These are phyloP conservation scores for Mesoclemmys tuberculata DNA, from an alignment of 2,113 vertebrate species.

Conservation along the genomic window DNA sequence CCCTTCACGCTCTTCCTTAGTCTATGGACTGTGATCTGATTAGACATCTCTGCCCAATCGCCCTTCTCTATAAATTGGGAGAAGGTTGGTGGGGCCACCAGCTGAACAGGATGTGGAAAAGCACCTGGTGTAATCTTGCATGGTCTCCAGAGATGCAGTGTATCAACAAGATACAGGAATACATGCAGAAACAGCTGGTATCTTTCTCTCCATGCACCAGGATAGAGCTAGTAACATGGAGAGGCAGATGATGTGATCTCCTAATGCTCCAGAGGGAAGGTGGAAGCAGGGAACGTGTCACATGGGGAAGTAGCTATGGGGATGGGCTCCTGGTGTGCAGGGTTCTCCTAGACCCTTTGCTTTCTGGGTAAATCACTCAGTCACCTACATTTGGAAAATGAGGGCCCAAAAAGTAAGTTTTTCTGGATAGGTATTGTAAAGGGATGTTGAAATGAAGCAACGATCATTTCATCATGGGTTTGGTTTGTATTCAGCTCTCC, in stretches of 20 bases:
- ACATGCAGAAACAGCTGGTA: not conserved
- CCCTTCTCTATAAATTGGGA: not conserved
- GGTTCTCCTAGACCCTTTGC: not conserved
- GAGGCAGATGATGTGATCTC: not conserved
- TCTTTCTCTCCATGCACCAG: not conserved
- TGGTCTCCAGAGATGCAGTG: not conserved
- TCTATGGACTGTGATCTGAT: no score
- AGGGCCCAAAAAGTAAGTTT: not conserved
- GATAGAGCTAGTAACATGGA: not conserved
- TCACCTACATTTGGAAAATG: not conserved
- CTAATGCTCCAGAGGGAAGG: not conserved
- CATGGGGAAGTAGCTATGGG: not conserved
- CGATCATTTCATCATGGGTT: fast-evolving
- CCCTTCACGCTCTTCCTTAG: no score
- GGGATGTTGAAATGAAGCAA: not conserved
- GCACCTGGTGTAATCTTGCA: not conserved
- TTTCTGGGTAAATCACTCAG: not conserved
- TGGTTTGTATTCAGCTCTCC: not conserved
- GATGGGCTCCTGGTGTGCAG: not conserved
- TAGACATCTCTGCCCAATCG: not conserved
- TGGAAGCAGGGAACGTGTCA: not conserved
- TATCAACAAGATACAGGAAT: not conserved
- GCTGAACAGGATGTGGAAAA: not conserved
- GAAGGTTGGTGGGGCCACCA: not conserved
- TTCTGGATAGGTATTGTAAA: not conserved